Base-by-base conservation (phyloP, 2,113 vertebrate genomes). In the Syrmaticus mikado region DNA sequence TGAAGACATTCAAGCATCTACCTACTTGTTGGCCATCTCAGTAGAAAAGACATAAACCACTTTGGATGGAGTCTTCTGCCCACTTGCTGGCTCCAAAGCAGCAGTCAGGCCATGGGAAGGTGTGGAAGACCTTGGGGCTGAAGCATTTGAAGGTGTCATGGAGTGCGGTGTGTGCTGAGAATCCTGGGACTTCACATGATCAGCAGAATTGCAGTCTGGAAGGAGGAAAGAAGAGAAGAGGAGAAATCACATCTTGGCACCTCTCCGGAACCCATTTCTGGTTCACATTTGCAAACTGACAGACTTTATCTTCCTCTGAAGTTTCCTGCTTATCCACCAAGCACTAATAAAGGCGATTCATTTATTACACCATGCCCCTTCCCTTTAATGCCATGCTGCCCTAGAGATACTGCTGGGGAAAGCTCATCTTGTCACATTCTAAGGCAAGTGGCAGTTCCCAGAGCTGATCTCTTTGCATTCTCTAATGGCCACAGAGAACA, bases 21-120 rank as follows among this genome's bases (percentile, higher is more conserved):
- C 98, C 73, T 30, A 96, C 99, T 99, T 99, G 98, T 99, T 99
- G 94, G 99, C 99, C 99, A 99, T 99, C 95, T 99, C 99, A 94
- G 99, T 99, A 97, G 99, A 99, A 97, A 99, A 99, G 97, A 99
- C 99, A n/a, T 99, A 99, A 96, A 99, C 99, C 87, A 99, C 98
- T 98, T 99, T 99, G 94, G 99, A 98, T 91, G 98, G 98, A 82
- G 98, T 98, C 98, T 99, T 99, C 97, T 99, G 99, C 77, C 98
- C 98, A 43, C 98, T 98, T 66, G 98, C 92, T 76, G 98, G 96
- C 77, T 99, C 99, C 65, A 99, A 97, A 94, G 97, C 95, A 81
- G 98, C 96, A 93, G 98, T 98, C 84, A 98, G 98, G 97, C 98
- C 99, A 95, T 99, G 99, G 92, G 99, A 99, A 79, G 99, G 99